Evolutionary conservation across 1,140 invertebrate species (phyloP), one percentile per base, ranked within the genome.

Genomic region (Dufourea novaeangliae): DNA sequence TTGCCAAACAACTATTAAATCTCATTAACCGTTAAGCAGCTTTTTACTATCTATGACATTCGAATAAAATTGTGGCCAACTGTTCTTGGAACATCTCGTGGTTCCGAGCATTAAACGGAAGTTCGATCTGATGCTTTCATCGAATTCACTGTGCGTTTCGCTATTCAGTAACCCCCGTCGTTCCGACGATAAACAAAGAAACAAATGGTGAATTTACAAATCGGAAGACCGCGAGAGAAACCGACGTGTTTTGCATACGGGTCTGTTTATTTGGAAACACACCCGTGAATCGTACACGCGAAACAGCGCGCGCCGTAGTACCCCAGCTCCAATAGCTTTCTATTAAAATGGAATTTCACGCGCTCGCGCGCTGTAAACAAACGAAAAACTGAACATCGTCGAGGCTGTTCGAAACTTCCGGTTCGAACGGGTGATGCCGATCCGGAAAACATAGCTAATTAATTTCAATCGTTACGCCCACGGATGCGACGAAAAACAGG

Each of bases 331-430:
- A 20, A 46, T 46, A 17, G 20, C 4, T 46, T 46, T 46, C 44
- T 46, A 46, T 46, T 46, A 46, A 46, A 14, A 5, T 14, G 44
- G 44, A 46, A 46, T 46, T n/a, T 46, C 44, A 6, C 17, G 44
- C 14, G 27, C n/a, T n/a, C 66, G 34, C 14, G 27, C 14, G 32
- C 69, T 20, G 17, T 59, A 71, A 71, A 61, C 39, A 61, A 71
- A 71, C 39, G 20, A 25, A 29, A 25, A 29, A 61, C 61, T 20
- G 56, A 44, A n/a, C 27, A 14, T 37, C 44, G 29, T 4, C 12
- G 39, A 11, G 39, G 39, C 3, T 1, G 10, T 41, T 41, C 39
- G 6, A 6, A 10, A n/a, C n/a, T 10, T n/a, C n/a, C 8, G 8
- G n/a, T 25, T 27, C 52, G 52, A 56, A n/a, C n/a, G 2, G 25